Percentiles rank a stretch among this genome's conserved stretches.
Conservation (phyloP, 2,888 invertebrate genomes). For the Metalampra italica region DNA sequence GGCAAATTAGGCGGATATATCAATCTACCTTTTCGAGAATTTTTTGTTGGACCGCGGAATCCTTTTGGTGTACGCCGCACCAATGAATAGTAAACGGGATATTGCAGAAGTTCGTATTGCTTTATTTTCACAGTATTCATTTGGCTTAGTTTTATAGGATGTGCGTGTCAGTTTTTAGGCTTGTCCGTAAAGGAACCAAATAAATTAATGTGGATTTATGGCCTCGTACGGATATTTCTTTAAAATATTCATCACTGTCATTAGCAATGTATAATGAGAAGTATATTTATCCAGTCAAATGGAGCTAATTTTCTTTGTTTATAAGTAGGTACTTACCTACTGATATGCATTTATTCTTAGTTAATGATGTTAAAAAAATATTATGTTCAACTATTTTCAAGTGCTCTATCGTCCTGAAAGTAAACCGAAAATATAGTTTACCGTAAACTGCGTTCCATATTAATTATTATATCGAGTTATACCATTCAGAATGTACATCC, state of each 20-base stretch:
- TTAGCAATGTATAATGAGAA: neutral
- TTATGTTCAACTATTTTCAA: no score
- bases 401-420: no score
- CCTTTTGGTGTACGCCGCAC: slow-evolving; percentile 36
- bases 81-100: slow-evolving; percentile 48
- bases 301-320: neutral
- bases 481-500: no score
- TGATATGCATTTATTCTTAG: no score
- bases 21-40: slow-evolving; percentile 50
- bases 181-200: slow-evolving; percentile 8
- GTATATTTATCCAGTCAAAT: neutral
- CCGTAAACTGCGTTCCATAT: no score
- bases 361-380: no score
- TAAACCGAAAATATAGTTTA: no score
- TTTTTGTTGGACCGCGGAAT: slow-evolving; percentile 25
- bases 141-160: slow-evolving; percentile 26
- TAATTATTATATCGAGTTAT: no score
- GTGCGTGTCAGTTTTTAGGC: slow-evolving; percentile 33
- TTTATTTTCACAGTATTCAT: slow-evolving; percentile 10
- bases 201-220: slow-evolving; percentile 11
- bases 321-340: no score
- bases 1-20: slow-evolving; percentile 77
- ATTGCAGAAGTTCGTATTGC: slow-evolving; percentile 12
- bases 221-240: neutral
- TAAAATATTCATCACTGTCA: neutral